Evolutionary conservation across 2,888 invertebrate genomes (phyloP), one percentile per base, ranked within the genome.

Genomic region (Cacoxenus indagator): DNA sequence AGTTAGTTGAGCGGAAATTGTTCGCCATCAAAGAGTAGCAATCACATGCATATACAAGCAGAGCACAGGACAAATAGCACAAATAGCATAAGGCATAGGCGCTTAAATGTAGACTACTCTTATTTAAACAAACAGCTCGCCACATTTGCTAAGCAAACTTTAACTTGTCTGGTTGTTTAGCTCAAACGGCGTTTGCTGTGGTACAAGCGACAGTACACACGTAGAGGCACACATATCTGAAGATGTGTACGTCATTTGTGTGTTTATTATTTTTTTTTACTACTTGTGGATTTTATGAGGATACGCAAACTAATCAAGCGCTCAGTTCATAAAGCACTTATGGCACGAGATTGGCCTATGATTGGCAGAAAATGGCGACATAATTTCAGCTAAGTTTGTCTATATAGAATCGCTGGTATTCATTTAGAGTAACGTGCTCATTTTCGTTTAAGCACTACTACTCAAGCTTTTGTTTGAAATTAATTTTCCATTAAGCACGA

Each of bases 221-320:
- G n/a, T 43, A 43, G 9, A 3, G 1, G 9, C n/a, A 43, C 4
- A 2, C n/a, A 43, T 43, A n/a, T 43, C 24, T 48, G 17, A 17
- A 26, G 11, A 9, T 55, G 54, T 26, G 26, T 24, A 1, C 5
- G 24, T 55, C 2, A 26, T 55, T 24, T 26, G 51, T 51, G 51
- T 51, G 17, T 51, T 51, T 51, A 51, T 14, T 55, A 17, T 17
- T 11, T 26, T 4, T 55, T 55, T 55, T n/a, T n/a, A n/a, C n/a
- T 27, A 27, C n/a, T 55, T n/a, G 27, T 55, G 26, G 14, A 55
- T 55, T 55, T 55, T 24, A 55, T 55, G 55, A 19, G 11, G 14
- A 14, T 24, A 19, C 55, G 55, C 11, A 55, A 55, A n/a, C 55
- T 55, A 55, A 55, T 55, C 26, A 55, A 55, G 55, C 55, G 55